Conservation (phyloP, 2,113 vertebrate species). For the Symphodus melops region DNA sequence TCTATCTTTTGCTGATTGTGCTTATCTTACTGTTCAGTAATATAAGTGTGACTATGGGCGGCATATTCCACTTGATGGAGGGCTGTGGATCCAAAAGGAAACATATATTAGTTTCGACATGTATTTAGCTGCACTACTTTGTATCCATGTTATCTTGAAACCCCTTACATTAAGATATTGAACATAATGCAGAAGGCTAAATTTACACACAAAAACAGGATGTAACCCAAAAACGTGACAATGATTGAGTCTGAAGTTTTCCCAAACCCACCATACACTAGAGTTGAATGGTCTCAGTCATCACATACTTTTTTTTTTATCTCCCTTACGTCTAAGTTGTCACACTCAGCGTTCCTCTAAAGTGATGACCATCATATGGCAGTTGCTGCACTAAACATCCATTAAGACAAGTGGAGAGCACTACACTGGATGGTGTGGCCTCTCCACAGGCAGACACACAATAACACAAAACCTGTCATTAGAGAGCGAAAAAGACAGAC, state of each 20-base stretch:
- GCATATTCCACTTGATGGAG: not conserved
- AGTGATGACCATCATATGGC: constrained; percentile 67
- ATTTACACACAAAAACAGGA: constrained; percentile 2
- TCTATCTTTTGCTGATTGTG: too few species aligned
- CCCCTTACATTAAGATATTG: not conserved
- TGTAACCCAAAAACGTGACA: not conserved
- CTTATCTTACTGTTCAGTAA: too few species aligned
- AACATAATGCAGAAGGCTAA: not conserved
- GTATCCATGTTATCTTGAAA: not conserved
- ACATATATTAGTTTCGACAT: not conserved
- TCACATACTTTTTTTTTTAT: constrained; percentile 32
- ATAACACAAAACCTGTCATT: constrained; percentile 78
- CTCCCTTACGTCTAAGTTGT: constrained; percentile 30
- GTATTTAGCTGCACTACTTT: not conserved
- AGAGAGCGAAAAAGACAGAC: constrained; percentile 12
- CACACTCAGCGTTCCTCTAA: constrained; percentile 61
- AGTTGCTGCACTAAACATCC: constrained; percentile 65
- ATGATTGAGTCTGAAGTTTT: too few species aligned
- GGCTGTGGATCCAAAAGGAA: not conserved
- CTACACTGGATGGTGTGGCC: constrained; percentile 68
- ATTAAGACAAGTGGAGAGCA: constrained; percentile 74
- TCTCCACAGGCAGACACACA: constrained; percentile 72
- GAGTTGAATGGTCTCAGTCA: constrained; percentile 43
- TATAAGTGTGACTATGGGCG: too few species aligned
- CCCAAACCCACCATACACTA: not conserved